Evolutionary conservation across 92 coral and sea anemone genomes (phyloP).

Genomic region (Phenganax stokvisi): DNA sequence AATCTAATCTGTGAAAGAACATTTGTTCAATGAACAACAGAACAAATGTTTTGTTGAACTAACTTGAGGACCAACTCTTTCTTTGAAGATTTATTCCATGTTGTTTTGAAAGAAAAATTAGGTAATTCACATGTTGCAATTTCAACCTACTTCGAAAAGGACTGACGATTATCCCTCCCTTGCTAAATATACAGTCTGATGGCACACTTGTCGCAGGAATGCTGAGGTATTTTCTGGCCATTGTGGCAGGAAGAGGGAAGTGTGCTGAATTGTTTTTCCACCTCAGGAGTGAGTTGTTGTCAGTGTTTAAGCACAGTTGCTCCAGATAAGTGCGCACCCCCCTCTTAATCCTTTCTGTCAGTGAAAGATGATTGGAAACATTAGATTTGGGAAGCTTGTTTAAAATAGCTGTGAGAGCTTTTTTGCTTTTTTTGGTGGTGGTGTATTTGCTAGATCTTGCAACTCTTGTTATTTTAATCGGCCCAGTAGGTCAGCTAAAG

Average conservation of each 20-base stretch:
- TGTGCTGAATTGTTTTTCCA: constrained; percentile 35
- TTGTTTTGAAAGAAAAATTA: constrained; percentile 32
- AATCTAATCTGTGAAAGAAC: no score
- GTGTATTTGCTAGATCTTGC: constrained; percentile 7
- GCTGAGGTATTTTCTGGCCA: constrained; percentile 32
- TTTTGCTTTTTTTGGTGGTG: constrained; percentile 26
- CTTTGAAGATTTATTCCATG: constrained; percentile 38
- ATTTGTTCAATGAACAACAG: no score
- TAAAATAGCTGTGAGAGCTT: constrained; percentile 25
- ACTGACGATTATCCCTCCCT: constrained; percentile 36
- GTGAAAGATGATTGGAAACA: constrained; percentile 25
- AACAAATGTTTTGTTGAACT: constrained; percentile 22
- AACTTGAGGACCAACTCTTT: no score
- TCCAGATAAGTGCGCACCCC: constrained; percentile 10
- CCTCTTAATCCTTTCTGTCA: constrained; percentile 4
- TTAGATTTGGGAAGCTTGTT: constrained; percentile 22
- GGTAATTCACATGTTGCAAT: constrained; percentile 27
- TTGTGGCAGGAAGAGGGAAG: constrained; percentile 34
- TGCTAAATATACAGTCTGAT: constrained; percentile 28
- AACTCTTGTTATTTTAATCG: not conserved
- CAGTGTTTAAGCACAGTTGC: constrained; percentile 9
- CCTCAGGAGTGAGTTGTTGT: constrained; percentile 31
- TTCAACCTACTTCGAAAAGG: constrained; percentile 26
- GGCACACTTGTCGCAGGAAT: constrained; percentile 40
- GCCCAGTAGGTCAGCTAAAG: constrained; percentile 17